Conservation (phyloP, 2,888 invertebrate species). For the Limulus polyphemus region DNA sequence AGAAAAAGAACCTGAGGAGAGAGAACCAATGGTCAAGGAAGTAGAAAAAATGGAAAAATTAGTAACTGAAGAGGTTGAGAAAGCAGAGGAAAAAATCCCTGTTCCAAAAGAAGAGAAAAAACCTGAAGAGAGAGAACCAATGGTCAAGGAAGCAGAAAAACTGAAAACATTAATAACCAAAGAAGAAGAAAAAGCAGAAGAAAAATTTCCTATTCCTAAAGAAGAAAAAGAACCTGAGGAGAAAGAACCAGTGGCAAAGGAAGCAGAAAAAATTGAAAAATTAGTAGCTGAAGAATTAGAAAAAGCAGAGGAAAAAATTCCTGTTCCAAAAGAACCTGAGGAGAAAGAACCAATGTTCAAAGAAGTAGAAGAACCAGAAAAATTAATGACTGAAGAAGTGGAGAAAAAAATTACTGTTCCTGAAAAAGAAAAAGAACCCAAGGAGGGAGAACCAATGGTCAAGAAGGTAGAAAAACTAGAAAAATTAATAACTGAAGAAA, state of each 20-base stretch:
- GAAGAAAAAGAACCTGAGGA: not conserved
- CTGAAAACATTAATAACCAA: not conserved
- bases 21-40: not conserved
- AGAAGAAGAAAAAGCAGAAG: not conserved
- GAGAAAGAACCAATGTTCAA: not conserved
- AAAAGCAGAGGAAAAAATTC: not conserved
- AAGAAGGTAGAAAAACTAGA: no score
- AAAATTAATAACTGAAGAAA: not conserved
- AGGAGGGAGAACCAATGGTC: not conserved
- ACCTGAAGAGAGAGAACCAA: constrained; percentile 11
- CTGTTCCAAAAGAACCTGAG: not conserved
- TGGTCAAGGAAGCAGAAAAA: constrained; percentile 2
- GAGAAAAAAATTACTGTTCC: not conserved
- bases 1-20: not conserved
- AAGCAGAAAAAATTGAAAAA: not conserved
- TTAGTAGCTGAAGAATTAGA: not conserved
- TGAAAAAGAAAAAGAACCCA: not conserved
- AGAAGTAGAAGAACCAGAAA: not conserved
- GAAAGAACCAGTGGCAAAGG: not conserved
- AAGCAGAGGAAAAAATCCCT: constrained; percentile 14
- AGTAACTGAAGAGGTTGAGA: constrained; percentile 8
- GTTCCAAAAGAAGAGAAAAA: constrained; percentile 9
- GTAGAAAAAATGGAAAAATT: not conserved
- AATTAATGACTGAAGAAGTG: not conserved
- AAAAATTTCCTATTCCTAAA: not conserved